Conservation (phyloP, 2,113 vertebrate species). For the Cepphus grylle region DNA sequence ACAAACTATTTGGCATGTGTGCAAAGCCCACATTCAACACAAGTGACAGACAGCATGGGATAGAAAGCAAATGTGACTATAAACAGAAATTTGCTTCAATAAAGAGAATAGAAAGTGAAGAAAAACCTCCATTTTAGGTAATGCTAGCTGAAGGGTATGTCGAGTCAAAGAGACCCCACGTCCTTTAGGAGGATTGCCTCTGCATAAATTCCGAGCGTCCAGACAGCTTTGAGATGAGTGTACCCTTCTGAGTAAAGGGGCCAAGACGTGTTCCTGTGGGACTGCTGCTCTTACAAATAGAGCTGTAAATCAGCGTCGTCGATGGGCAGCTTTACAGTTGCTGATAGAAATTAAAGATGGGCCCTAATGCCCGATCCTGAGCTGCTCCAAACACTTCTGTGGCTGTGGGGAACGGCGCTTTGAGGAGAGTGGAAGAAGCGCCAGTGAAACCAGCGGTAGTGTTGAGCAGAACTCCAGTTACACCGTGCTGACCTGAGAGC, state of each 20-base stretch:
- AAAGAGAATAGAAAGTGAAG: neutral
- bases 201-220: neutral
- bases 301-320: neutral
- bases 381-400: neutral
- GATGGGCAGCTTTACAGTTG: neutral
- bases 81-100: neutral
- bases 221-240: neutral
- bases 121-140: neutral
- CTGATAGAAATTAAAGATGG: neutral
- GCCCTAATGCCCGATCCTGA: neutral
- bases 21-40: slow-evolving; percentile 13
- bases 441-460: neutral
- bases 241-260: neutral
- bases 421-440: neutral
- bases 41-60: slow-evolving; percentile 9
- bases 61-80: slow-evolving; percentile 13
- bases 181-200: neutral
- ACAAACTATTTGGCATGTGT: slow-evolving; percentile 16
- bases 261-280: neutral
- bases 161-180: neutral
- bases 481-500: neutral
- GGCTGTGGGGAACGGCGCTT: neutral
- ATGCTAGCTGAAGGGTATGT: neutral
- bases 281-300: neutral
- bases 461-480: neutral